phyloP scores from a whole-genome alignment of 2,888 invertebrate genomes.

The Callinectes sapidus region DNA sequence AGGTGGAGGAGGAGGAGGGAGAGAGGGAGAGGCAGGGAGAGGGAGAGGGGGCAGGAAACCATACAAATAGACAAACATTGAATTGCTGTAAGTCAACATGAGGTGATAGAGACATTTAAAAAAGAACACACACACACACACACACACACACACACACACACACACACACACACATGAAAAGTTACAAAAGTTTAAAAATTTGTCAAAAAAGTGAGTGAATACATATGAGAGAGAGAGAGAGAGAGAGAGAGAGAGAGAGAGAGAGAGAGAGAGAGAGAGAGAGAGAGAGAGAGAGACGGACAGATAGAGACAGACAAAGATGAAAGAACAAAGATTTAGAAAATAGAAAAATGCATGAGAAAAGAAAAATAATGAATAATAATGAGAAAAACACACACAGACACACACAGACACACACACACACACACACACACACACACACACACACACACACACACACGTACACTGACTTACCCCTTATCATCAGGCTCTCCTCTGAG shows the following conservation, averaged over 20 bases:
- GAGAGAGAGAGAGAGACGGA: neutral
- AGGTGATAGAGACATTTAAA: neutral
- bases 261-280: constrained; percentile 20
- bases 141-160: constrained; percentile 4
- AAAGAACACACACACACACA: neutral
- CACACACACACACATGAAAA: neutral
- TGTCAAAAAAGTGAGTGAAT: neutral
- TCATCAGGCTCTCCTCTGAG: constrained; percentile 67
- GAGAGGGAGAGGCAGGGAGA: neutral
- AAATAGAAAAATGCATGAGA: neutral
- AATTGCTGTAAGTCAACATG: neutral
- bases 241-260: constrained; percentile 46
- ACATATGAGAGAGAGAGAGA: neutral
- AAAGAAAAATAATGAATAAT: neutral
- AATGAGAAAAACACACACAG: neutral
- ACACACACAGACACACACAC: neutral
- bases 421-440: constrained; percentile 9
- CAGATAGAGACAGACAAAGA: neutral
- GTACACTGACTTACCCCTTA: constrained; percentile 67
- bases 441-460: neutral
- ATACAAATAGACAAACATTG: neutral
- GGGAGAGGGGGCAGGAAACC: neutral
- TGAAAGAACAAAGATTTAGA: neutral
- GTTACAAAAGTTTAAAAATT: neutral
- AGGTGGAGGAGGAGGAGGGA: neutral